Base-by-base conservation (phyloP, 2,888 invertebrate species). In the Tanypteryx hageni region DNA sequence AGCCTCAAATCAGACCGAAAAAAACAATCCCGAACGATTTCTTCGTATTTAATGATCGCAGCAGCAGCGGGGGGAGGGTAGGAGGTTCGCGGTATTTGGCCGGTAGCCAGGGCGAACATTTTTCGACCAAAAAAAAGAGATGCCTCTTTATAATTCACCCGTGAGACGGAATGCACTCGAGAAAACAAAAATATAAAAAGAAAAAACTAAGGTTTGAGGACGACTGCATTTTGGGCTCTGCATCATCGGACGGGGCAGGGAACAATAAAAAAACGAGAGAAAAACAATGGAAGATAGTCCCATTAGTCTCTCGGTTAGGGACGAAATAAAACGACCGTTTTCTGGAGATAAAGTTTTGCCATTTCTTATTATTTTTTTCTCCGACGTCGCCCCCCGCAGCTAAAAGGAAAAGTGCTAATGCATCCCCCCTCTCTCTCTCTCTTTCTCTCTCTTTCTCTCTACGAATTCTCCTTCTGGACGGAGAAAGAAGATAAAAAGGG, bases 241-340 rank as follows among this genome's bases (percentile, higher is more conserved):
- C 44, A 44, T 44, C 44, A 44, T 44, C 5, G 44, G 44, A 44
- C 44, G 44, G 68, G n/a, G n/a, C 68, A n/a, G n/a, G 8, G 18
- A 18, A 68, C 68, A 22, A 68, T 18, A 68, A n/a, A 22, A 68
- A 22, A 68, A n/a, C 68, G 68, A 18, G 68, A 68, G 44, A 68
- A 68, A 68, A 68, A 68, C 68, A 68, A 68, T 68, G n/a, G 68
- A n/a, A 68, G 11, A 68, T 68, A 18, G 68, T 22, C n/a, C 68
- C 68, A 68, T n/a, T n/a, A 68, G 22, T 68, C 68, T 68, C 11
- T 22, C n/a, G 68, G n/a, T 18, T n/a, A 68, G 9, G 18, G 68
- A n/a, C n/a, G 44, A 44, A 44, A 44, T 44, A n/a, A 22, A n/a
- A 68, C 16, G 18, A 18, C 4, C 18, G 64, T 64, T 68, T 18